A percentile compares a stretch with the other conserved stretches of the same genome.
Conservation (phyloP, 2,888 invertebrate genomes). For the Hemithea aestivaria region DNA sequence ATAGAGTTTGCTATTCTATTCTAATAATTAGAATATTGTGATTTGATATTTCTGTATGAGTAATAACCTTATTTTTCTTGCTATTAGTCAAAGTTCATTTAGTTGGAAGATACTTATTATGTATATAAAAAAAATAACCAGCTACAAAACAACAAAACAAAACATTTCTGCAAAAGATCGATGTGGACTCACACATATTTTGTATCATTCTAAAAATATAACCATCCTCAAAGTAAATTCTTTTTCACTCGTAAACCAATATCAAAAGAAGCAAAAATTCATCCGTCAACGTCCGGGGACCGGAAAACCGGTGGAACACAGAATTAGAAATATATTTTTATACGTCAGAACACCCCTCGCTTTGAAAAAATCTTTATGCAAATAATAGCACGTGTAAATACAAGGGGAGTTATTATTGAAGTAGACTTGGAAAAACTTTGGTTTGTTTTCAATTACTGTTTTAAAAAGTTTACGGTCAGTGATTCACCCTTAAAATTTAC, state of each 20-base stretch:
- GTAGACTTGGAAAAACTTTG: no score
- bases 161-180: no score
- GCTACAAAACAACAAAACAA: no score
- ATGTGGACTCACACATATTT: background rate
- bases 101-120: no score
- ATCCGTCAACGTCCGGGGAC: slow-evolving; percentile 67
- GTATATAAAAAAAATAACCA: no score
- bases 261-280: slow-evolving; percentile 58
- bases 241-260: slow-evolving; percentile 39
- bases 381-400: slow-evolving; percentile 76
- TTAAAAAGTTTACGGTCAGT: no score
- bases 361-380: slow-evolving; percentile 73
- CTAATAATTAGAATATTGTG: no score
- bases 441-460: background rate
- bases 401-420: slow-evolving; percentile 47
- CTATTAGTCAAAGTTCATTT: no score
- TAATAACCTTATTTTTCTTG: no score
- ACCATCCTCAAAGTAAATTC: slow-evolving; percentile 30
- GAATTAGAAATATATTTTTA: slow-evolving; percentile 78
- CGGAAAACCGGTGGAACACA: slow-evolving; percentile 65
- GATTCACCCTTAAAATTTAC: no score
- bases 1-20: no score
- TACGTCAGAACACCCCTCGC: slow-evolving; percentile 56
- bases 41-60: no score
- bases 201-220: slow-evolving; percentile 8